Evolutionary conservation across 2,888 invertebrate species (phyloP).

Genomic region (Caenorhabditis japonica): DNA sequence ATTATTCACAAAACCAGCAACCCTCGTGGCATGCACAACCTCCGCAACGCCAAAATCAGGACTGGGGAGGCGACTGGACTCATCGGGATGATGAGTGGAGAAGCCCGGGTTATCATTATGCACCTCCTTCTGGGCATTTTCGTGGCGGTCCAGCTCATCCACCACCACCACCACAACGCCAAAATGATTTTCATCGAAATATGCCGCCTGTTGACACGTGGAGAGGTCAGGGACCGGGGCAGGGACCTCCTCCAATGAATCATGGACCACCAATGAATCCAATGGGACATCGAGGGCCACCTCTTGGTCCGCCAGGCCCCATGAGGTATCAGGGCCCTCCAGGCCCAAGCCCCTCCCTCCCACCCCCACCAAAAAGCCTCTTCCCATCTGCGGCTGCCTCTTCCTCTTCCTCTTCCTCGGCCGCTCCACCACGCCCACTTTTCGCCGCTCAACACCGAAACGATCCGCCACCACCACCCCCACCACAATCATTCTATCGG

Average conservation of each 20-base stretch:
- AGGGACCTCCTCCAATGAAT: no score
- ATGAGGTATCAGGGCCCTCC: no score
- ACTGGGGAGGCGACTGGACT: conserved; percentile 48
- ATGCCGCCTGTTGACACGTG: conserved; percentile 2
- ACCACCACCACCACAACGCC: conserved; percentile 1
- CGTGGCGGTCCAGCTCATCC: neutral
- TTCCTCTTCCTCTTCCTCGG: neutral
- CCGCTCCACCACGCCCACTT: conserved; percentile 5
- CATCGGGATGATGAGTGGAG: conserved; percentile 20
- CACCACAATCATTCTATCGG: no score
- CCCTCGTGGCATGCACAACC: neutral
- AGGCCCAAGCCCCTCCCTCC: conserved; percentile 3
- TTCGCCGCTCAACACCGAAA: conserved; percentile 3
- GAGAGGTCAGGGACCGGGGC: neutral
- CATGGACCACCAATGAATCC: no score
- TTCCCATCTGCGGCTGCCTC: conserved; percentile 26
- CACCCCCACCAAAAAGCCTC: conserved; percentile 13
- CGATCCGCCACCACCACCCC: neutral
- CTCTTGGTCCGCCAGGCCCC: no score
- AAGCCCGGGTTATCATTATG: neutral
- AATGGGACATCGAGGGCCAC: no score
- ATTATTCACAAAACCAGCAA: conserved; percentile 20
- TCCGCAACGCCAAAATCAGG: conserved; percentile 8
- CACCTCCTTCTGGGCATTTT: neutral
- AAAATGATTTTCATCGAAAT: neutral